These are phyloP conservation scores for Endotricha flammealis DNA, from an alignment of 2,888 invertebrate genomes.

Conservation along the genomic window DNA sequence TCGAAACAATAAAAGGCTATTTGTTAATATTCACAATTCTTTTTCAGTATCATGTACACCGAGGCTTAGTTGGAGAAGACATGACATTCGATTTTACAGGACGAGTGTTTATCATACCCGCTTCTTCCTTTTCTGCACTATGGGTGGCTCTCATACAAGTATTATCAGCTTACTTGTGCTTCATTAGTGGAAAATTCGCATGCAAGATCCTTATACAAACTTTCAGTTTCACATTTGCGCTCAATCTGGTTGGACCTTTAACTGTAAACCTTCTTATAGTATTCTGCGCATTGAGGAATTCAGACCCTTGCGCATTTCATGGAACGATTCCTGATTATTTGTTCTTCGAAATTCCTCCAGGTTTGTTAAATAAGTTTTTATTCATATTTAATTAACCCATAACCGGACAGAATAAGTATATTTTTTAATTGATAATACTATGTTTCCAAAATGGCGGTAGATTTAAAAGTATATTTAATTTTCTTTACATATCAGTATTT, in stretches of 20 bases:
- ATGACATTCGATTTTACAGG: slow-evolving; percentile 54
- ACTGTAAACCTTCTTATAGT: slow-evolving; percentile 83
- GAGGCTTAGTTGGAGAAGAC: slow-evolving; percentile 47
- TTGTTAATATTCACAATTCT: too few species aligned
- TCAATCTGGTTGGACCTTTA: slow-evolving; percentile 86
- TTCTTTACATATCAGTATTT: too few species aligned
- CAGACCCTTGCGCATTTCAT: slow-evolving; percentile 83
- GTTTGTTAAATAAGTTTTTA: slow-evolving; percentile 34
- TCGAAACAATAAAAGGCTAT: too few species aligned
- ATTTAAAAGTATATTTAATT: too few species aligned
- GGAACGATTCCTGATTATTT: slow-evolving; percentile 87
- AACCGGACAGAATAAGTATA: background rate
- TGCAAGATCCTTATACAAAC: slow-evolving; percentile 94
- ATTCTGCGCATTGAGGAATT: slow-evolving; percentile 81
- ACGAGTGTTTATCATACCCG: slow-evolving; percentile 39
- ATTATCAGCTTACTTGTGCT: slow-evolving; percentile 81
- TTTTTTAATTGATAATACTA: too few species aligned
- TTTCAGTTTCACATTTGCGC: slow-evolving; percentile 90
- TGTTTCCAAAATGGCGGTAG: too few species aligned
- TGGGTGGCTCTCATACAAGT: slow-evolving; percentile 83
- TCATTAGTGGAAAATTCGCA: slow-evolving; percentile 86
- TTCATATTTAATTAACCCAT: background rate
- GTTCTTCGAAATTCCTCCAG: slow-evolving; percentile 89
- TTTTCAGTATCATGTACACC: slow-evolving; percentile 67
- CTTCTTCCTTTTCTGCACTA: slow-evolving; percentile 61